phyloP scores from a whole-genome alignment of 92 coral and sea anemone species.

The Parazoanthus swiftii region DNA sequence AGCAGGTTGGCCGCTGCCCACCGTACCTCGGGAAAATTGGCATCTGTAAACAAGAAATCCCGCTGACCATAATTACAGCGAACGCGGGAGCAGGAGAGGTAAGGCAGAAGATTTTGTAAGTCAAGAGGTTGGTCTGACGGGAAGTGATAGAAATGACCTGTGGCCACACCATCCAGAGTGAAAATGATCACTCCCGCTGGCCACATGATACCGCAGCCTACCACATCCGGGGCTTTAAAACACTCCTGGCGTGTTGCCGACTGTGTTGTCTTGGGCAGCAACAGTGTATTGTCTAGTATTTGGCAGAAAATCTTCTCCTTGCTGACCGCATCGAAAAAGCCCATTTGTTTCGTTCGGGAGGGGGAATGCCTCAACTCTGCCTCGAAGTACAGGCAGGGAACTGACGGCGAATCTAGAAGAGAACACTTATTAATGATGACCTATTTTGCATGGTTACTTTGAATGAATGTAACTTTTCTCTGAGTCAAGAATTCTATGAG shows the following conservation, averaged over 20 bases:
- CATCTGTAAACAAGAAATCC: slow-evolving; percentile 80
- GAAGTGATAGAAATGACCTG: slow-evolving; percentile 73
- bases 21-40: slow-evolving; percentile 70
- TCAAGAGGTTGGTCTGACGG: slow-evolving; percentile 55
- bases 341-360: slow-evolving; percentile 81
- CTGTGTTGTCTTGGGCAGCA: slow-evolving; percentile 69
- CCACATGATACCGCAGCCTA: slow-evolving; percentile 91
- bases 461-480: too few relatives aligned
- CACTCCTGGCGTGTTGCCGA: slow-evolving; percentile 65
- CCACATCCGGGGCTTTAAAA: slow-evolving; percentile 84
- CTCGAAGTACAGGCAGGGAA: slow-evolving; percentile 91
- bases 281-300: slow-evolving; percentile 76
- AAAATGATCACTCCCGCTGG: slow-evolving; percentile 88
- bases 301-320: slow-evolving; percentile 87
- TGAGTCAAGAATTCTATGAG: too few relatives aligned
- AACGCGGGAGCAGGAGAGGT: slow-evolving; percentile 78
- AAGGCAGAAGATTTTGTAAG: slow-evolving; percentile 72
- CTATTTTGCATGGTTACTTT: too few relatives aligned
- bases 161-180: slow-evolving; percentile 92
- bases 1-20: slow-evolving; percentile 67
- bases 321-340: slow-evolving; percentile 66
- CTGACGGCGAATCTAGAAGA: slow-evolving; percentile 60
- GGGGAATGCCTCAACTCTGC: slow-evolving; percentile 82
- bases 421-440: neutral
- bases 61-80: slow-evolving; percentile 96